Evolutionary conservation across 2,797 vertebrate genomes (phyloP), one percentile per base, ranked within the genome.

Genomic region (Argentina silus): DNA sequence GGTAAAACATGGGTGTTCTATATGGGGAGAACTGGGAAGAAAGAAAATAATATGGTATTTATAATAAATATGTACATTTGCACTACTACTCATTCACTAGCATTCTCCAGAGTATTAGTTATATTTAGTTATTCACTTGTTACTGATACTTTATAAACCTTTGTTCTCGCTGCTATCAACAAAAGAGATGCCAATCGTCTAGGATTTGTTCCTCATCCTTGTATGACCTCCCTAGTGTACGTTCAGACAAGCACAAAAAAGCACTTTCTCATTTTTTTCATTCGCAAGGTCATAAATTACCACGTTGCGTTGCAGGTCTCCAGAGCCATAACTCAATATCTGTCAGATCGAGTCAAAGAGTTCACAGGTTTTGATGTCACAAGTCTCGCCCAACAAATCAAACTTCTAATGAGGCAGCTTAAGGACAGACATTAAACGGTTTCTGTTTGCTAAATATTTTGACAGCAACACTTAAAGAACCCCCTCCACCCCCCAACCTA

Each of bases 1-100:
- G 74, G 56, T 48, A 61, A 66, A 75, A 70, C 70, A 78, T 55
- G 1, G 83, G 86, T n/a, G 81, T 77, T 81, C 86, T 79, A 74
- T 87, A 86, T 0, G 79, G 83, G 6, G 78, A 74, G 48, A 83
- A 74, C 87, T 57, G 55, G 7, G 21, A n/a, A 57, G 47, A 11
- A 10, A 56, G 8, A 3, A 53, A 7, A 50, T 67, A 23, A n/a
- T n/a, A n/a, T n/a, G n/a, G n/a, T n/a, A n/a, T n/a, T n/a, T n/a
- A n/a, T n/a, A n/a, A 2, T 36, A 36, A 2, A 36, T 36, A 2
- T 36, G 27, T 36, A 36, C 27, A 36, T 36, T 36, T 36, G 27
- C 27, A 1, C 27, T 36, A 36, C 27, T 36, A 36, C 2, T 36
- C 27, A 36, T 36, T 36, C 27, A 36, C 27, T 1, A 36, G 27